These are phyloP conservation scores for Bombus confusus DNA, from an alignment of 1,140 invertebrate genomes.

Conservation along the genomic window DNA sequence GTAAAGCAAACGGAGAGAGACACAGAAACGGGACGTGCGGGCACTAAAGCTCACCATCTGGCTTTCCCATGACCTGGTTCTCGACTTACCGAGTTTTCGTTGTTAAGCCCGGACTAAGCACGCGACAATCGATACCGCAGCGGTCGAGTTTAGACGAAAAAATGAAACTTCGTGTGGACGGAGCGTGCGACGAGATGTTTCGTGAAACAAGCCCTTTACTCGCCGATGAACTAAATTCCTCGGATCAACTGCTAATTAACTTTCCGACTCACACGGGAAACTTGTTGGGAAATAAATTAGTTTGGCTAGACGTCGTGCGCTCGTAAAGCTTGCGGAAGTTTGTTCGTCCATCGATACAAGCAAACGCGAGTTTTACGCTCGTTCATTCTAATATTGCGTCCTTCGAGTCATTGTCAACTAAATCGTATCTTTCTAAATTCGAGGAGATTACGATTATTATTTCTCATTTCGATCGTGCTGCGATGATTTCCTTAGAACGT, in stretches of 20 bases:
- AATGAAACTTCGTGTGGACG: background rate
- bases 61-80: slow-evolving; percentile 58
- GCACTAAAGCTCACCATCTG: slow-evolving; percentile 56
- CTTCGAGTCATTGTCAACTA: background rate
- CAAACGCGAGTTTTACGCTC: too few relatives aligned
- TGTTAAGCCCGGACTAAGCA: slow-evolving; percentile 48
- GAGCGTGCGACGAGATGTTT: background rate
- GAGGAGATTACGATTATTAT: too few relatives aligned
- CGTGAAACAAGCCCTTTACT: background rate
- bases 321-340: slow-evolving; percentile 5
- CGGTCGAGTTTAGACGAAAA: slow-evolving; percentile 8
- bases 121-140: slow-evolving; percentile 47
- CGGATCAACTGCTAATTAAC: slow-evolving; percentile 28
- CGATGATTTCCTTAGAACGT: too few relatives aligned
- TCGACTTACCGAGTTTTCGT: slow-evolving; percentile 61
- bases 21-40: background rate
- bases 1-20: background rate
- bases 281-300: slow-evolving; percentile 14
- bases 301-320: background rate
- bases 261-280: background rate
- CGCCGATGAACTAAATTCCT: slow-evolving; percentile 1
- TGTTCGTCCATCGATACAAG: too few relatives aligned
- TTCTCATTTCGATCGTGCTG: too few relatives aligned
- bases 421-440: background rate
- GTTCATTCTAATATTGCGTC: too few relatives aligned